A percentile compares a stretch with the other conserved stretches of the same genome.
Evolutionary conservation across 2,888 invertebrate genomes (phyloP).

Genomic region (Acrobasis repandana): DNA sequence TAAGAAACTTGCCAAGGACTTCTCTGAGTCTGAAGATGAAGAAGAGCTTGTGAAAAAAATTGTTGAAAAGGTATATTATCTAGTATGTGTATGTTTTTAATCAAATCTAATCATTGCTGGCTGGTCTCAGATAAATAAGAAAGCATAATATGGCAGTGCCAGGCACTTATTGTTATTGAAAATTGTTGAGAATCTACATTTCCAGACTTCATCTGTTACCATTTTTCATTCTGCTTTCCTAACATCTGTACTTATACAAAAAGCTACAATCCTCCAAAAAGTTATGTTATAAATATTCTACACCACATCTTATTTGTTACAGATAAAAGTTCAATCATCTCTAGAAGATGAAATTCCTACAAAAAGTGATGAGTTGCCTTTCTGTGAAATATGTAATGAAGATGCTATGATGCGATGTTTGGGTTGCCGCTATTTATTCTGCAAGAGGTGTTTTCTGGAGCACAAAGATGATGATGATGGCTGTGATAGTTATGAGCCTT

Average conservation of each 20-base stretch:
- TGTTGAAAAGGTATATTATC: slow-evolving; percentile 59
- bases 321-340: slow-evolving; percentile 63
- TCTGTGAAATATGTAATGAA: slow-evolving; percentile 94
- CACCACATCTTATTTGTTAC: slow-evolving; percentile 25
- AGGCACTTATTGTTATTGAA: too few species aligned
- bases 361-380: slow-evolving; percentile 85
- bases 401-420: slow-evolving; percentile 88
- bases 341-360: slow-evolving; percentile 49
- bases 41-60: slow-evolving; percentile 60
- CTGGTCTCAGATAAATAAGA: too few species aligned
- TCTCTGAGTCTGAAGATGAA: slow-evolving; percentile 59
- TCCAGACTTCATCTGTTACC: not conserved
- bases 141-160: too few species aligned
- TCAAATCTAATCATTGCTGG: not conserved
- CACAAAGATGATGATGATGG: slow-evolving; percentile 86
- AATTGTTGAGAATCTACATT: too few species aligned
- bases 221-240: not conserved
- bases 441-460: slow-evolving; percentile 88
- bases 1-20: slow-evolving; percentile 23
- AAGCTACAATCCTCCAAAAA: too few species aligned
- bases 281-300: too few species aligned
- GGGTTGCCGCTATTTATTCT: slow-evolving; percentile 93
- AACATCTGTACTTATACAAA: too few species aligned
- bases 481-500: slow-evolving; percentile 68
- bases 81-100: not conserved